Conservation (phyloP, 2,888 invertebrate genomes). For the Fragum sueziense region DNA sequence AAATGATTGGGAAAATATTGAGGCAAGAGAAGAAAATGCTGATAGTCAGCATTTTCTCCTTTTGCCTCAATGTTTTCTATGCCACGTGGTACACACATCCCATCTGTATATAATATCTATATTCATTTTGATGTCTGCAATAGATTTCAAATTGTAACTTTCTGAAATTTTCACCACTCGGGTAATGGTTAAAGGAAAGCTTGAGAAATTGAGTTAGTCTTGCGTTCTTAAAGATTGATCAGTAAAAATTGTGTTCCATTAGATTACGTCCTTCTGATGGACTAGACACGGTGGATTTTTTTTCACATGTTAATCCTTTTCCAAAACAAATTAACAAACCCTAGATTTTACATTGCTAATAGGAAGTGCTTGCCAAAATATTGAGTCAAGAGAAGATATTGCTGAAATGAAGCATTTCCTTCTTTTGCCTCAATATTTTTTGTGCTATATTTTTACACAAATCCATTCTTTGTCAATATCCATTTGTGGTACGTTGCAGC, state of each 20-base stretch:
- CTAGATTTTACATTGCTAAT: too few relatives aligned
- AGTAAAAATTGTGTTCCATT: constrained; percentile 5
- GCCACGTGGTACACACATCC: not conserved
- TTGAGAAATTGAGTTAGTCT: constrained; percentile 19
- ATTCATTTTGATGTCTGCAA: not conserved
- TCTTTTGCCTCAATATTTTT: not conserved
- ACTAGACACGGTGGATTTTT: too few relatives aligned
- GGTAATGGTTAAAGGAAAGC: not conserved
- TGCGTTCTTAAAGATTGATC: constrained; percentile 15
- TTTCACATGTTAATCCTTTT: too few relatives aligned
- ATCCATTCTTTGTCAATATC: not conserved
- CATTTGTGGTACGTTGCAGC: too few relatives aligned
- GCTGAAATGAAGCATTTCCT: not conserved
- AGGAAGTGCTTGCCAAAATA: too few relatives aligned
- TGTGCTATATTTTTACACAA: not conserved
- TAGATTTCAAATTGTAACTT: too few relatives aligned
- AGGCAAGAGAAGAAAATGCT: too few relatives aligned
- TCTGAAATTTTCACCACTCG: not conserved
- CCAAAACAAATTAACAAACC: too few relatives aligned
- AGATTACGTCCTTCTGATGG: constrained; percentile 16
- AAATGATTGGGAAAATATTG: too few relatives aligned
- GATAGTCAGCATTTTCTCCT: too few relatives aligned
- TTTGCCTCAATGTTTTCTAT: too few relatives aligned
- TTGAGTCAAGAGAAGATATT: not conserved
- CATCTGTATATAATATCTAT: not conserved